Evolutionary conservation across 2,113 vertebrate species (phyloP).

Genomic region (Sialia sialis): DNA sequence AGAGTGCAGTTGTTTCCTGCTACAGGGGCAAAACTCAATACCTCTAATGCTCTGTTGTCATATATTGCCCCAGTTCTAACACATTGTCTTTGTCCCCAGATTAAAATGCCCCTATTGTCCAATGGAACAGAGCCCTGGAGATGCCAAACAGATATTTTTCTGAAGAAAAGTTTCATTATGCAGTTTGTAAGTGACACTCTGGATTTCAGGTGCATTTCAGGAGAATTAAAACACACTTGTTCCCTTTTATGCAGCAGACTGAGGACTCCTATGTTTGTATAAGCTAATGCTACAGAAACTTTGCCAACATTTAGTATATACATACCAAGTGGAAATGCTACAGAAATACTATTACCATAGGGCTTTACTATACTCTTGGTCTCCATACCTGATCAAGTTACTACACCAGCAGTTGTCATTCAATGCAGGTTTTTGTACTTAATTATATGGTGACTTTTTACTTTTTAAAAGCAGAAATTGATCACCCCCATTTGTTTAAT

Average conservation of each 20-base stretch:
- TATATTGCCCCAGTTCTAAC: background rate
- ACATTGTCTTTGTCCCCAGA: conserved; percentile 62
- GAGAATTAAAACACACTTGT: conserved; percentile 55
- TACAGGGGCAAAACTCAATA: rapidly evolving
- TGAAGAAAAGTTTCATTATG: conserved; percentile 72
- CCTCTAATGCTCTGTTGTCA: background rate
- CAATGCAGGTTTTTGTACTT: conserved; percentile 83
- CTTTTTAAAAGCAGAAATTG: conserved; percentile 75
- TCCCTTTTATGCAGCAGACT: conserved; percentile 68
- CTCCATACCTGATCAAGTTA: conserved; percentile 78
- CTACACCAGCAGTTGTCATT: conserved; percentile 83
- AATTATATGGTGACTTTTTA: conserved; percentile 76
- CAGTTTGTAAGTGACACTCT: conserved; percentile 70
- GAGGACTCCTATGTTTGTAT: conserved; percentile 69
- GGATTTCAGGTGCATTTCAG: conserved; percentile 67
- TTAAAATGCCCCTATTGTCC: conserved; percentile 89
- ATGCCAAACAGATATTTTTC: conserved; percentile 89
- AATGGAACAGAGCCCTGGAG: conserved; percentile 85
- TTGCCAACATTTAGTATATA: conserved; percentile 67
- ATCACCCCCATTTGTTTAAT: conserved; percentile 65
- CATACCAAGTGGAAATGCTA: conserved; percentile 64
- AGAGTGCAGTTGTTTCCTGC: background rate
- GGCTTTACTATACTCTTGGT: conserved; percentile 79
- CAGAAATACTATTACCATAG: conserved; percentile 69
- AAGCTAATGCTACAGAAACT: conserved; percentile 70